Base-by-base conservation (phyloP, 2,113 vertebrate genomes). In the Uria aalge region DNA sequence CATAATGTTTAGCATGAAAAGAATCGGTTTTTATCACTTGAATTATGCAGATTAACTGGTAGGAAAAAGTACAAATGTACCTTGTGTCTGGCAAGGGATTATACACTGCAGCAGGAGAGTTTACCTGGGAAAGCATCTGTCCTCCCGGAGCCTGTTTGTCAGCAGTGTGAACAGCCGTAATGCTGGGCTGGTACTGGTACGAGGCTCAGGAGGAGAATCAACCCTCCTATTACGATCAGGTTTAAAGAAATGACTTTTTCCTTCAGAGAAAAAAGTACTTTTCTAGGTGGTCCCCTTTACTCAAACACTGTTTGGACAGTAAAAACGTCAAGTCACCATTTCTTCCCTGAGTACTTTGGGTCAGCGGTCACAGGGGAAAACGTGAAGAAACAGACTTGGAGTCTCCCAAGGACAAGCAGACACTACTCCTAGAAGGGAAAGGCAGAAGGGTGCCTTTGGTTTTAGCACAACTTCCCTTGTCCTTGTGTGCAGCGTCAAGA, bases 121-220 rank as follows among this genome's bases (percentile, higher is more conserved):
- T 57, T n/a, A 50, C 12, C 48, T 7, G 10, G 30, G 52, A 59
- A 66, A 57, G 5, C 34, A 27, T 15, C 55, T 10, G 41, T 53
- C n/a, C n/a, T 43, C 60, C n/a, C 4, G 0, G 2, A 56, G 41
- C 9, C 60, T 40, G 53, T 18, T 43, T 26, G 43, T 14, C 52
- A 38, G 21, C n/a, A 63, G 15, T 0, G 0, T 7, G n/a, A 83
- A n/a, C 0, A n/a, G n/a, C 29, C 15, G 6, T 7, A 52, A 8
- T 8, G 40, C 27, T 50, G 71, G 50, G 60, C 59, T 67, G 36
- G n/a, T 38, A 16, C 57, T 11, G 15, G 55, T 53, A 7, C 11
- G 23, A 77, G 34, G 18, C 19, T 5, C 18, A 20, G 16, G 8
- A 66, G 30, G 16, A 76, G 57, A 84, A 72, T 11, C 41, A 68